Base-by-base conservation (phyloP, 2,888 invertebrate genomes). In the Dexiosoma caninum region DNA sequence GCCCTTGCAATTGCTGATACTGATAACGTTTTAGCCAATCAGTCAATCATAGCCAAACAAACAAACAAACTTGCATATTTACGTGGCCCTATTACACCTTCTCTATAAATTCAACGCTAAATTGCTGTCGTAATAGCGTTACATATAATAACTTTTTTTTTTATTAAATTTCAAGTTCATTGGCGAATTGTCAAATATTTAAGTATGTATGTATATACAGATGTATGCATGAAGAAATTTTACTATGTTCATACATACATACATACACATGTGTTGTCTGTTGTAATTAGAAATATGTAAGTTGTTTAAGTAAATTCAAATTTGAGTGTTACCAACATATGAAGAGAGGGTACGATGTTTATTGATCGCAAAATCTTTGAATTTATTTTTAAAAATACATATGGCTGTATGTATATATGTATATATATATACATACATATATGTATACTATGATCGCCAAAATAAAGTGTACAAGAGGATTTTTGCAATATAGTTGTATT, bases 151-250 rank as follows among this genome's bases (percentile, higher is more conserved):
- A 53, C 2, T n/a, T 21, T n/a, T 27, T 6, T 21, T 27, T 74
- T 62, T n/a, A 42, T 70, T 42, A 62, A n/a, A 46, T 16, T 78
- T 78, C 78, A 78, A 78, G 78, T 78, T 78, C 78, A 78, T 66
- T 78, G 72, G 72, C 59, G 37, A 72, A 66, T 62, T 59, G 55
- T 40, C 12, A 70, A 59, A 69, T 49, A 30, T 16, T 27, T 51
- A 14, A 27, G 27, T 10, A 16, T 14, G 23, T 55, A n/a, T n/a
- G n/a, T n/a, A n/a, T n/a, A n/a, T n/a, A n/a, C n/a, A n/a, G n/a
- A n/a, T n/a, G n/a, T 55, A 14, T 53, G 14, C 35, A 57, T 55
- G 35, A 27, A 12, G 51, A 66, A 40, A 66, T 37, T 51, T 32
- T 12, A 16, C 23, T 14, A 49, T 12, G 10, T 7, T 8, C 35